Evolutionary conservation across 2,797 vertebrate genomes (phyloP).

Genomic region (Mionectes olivaceus): DNA sequence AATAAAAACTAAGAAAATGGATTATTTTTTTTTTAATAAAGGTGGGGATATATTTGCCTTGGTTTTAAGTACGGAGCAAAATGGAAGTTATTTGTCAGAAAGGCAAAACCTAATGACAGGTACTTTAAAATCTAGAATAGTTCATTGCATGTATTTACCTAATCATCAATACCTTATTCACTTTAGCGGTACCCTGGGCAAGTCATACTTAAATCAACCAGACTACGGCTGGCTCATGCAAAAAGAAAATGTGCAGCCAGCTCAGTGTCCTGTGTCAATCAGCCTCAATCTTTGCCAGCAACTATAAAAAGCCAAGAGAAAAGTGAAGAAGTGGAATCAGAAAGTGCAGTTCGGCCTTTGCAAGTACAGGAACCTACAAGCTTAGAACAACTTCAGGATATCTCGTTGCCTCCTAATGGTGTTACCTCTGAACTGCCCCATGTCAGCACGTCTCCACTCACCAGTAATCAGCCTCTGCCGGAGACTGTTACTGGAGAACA

Average conservation of each 20-base stretch:
- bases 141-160: neutral
- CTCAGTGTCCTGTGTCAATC: conserved; percentile 59
- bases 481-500: conserved; percentile 41
- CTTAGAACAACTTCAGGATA: conserved; percentile 75
- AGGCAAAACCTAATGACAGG: neutral
- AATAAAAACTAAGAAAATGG: neutral
- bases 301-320: conserved; percentile 80
- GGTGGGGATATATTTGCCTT: neutral
- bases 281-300: conserved; percentile 80
- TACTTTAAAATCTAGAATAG: neutral
- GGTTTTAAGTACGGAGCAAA: neutral
- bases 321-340: conserved; percentile 53
- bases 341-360: conserved; percentile 53
- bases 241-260: conserved; percentile 78
- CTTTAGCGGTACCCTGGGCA: conserved; percentile 92
- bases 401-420: conserved; percentile 78
- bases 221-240: conserved; percentile 81
- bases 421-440: conserved; percentile 70
- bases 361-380: conserved; percentile 49
- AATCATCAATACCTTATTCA: conserved; percentile 25
- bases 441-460: conserved; percentile 62
- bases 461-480: conserved; percentile 41
- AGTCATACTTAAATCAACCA: conserved; percentile 92
- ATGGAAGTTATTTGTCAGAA: neutral
- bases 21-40: neutral